Conservation (phyloP, 2,888 invertebrate genomes). For the Pecten maximus region DNA sequence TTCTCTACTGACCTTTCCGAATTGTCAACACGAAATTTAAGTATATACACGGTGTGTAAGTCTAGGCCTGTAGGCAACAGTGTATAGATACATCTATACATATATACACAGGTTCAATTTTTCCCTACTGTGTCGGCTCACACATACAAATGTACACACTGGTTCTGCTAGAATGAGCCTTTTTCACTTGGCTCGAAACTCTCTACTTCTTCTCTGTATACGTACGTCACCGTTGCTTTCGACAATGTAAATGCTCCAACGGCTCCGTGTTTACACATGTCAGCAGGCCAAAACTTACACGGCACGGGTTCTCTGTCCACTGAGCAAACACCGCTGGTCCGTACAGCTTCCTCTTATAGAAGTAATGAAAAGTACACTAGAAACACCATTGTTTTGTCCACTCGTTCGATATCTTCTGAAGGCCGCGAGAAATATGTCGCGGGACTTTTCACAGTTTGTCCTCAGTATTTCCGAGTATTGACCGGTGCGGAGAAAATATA, state of each 20-base stretch:
- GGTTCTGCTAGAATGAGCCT: constrained; percentile 1
- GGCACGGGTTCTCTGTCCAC: background rate
- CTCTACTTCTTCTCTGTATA: background rate
- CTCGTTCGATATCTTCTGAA: background rate
- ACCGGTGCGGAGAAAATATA: background rate
- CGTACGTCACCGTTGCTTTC: background rate
- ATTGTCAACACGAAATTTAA: constrained; percentile 18
- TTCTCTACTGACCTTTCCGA: constrained; percentile 4
- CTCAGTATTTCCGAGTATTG: background rate
- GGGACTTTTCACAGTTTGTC: constrained; percentile 27
- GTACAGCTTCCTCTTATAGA: background rate
- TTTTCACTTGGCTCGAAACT: background rate
- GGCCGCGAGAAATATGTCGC: background rate
- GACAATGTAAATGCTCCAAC: background rate
- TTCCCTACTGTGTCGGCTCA: constrained; percentile 3
- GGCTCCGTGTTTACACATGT: constrained; percentile 6
- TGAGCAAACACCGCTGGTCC: background rate
- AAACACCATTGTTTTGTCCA: constrained; percentile 6
- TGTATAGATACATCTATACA: background rate
- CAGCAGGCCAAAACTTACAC: background rate
- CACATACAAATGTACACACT: constrained; percentile 16
- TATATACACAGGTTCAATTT: constrained; percentile 23
- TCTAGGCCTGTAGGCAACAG: background rate
- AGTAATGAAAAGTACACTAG: constrained; percentile 9
- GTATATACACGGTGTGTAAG: background rate